A percentile compares a stretch with the other conserved stretches of the same genome.
Evolutionary conservation across 1,140 invertebrate species (phyloP).

Genomic region (Cotesia glomerata): DNA sequence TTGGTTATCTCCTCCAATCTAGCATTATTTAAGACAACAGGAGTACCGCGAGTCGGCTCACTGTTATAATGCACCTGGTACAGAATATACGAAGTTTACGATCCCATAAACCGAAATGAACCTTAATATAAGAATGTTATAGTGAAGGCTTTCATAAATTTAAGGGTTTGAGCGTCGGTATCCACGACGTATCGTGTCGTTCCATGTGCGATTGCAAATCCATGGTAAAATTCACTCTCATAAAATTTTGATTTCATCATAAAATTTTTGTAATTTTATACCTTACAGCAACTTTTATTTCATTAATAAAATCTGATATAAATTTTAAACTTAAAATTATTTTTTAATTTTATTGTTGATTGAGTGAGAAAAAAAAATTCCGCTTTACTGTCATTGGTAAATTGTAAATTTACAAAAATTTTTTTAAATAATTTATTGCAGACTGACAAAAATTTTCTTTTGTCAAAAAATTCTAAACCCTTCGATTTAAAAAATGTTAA

Average conservation of each 20-base stretch:
- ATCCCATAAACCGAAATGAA: constrained; percentile 51
- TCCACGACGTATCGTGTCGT: not conserved
- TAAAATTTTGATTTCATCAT: constrained; percentile 13
- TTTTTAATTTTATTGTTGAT: not conserved
- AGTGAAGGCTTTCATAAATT: constrained; percentile 52
- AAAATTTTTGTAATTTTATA: constrained; percentile 5
- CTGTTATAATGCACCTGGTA: constrained; percentile 47
- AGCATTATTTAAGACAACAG: constrained; percentile 29
- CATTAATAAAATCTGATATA: no score
- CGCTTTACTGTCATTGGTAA: no score
- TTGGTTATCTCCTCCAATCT: not conserved
- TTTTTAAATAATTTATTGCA: no score
- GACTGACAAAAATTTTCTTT: no score
- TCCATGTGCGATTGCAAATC: not conserved
- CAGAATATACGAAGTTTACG: constrained; percentile 46
- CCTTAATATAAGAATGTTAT: constrained; percentile 54
- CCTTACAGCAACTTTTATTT: no score
- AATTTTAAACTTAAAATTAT: not conserved
- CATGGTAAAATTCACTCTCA: not conserved
- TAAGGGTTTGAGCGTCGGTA: constrained; percentile 20
- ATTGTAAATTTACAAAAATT: no score
- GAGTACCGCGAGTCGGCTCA: constrained; percentile 20
- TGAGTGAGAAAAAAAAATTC: no score
- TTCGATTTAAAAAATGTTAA: no score
- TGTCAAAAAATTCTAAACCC: no score